These are phyloP conservation scores for Eurytoma adleriae DNA, from an alignment of 2,888 invertebrate species.

Conservation along the genomic window DNA sequence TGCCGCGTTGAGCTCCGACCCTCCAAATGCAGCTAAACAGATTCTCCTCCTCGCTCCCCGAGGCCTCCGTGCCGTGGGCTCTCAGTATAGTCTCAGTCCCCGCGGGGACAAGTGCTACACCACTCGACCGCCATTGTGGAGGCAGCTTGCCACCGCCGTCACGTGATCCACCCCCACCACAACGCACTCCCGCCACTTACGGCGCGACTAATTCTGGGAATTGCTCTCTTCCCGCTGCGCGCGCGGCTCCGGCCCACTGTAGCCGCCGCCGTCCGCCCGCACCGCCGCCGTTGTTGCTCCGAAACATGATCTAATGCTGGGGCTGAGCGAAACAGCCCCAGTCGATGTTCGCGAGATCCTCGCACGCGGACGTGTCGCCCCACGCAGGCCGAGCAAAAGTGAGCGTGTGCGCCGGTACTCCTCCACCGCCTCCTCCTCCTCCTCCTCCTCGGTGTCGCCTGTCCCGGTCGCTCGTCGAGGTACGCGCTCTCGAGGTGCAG, in stretches of 20 bases:
- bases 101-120: no score
- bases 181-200: slow-evolving; percentile 67
- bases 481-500: not conserved
- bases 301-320: no score
- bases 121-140: slow-evolving; percentile 22
- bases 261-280: slow-evolving; percentile 24
- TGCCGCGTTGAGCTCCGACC: not conserved
- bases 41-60: not conserved
- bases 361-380: slow-evolving; percentile 36
- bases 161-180: slow-evolving; percentile 62
- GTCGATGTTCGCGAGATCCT: slow-evolving; percentile 48
- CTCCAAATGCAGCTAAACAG: no score
- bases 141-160: slow-evolving; percentile 51
- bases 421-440: slow-evolving; percentile 53
- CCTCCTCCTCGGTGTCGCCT: not conserved
- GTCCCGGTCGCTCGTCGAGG: not conserved
- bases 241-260: slow-evolving; percentile 45
- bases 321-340: slow-evolving; percentile 13
- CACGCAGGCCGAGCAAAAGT: no score
- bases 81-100: no score
- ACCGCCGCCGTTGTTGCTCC: not conserved
- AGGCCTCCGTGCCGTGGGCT: no score
- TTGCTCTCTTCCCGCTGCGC: slow-evolving; percentile 58
- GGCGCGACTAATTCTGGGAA: slow-evolving; percentile 70
- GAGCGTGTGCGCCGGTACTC: slow-evolving; percentile 50